A percentile compares a stretch with the other conserved stretches of the same genome.
These are phyloP conservation scores for Chloromyia formosa DNA, from an alignment of 2,888 invertebrate genomes.

Conservation along the genomic window DNA sequence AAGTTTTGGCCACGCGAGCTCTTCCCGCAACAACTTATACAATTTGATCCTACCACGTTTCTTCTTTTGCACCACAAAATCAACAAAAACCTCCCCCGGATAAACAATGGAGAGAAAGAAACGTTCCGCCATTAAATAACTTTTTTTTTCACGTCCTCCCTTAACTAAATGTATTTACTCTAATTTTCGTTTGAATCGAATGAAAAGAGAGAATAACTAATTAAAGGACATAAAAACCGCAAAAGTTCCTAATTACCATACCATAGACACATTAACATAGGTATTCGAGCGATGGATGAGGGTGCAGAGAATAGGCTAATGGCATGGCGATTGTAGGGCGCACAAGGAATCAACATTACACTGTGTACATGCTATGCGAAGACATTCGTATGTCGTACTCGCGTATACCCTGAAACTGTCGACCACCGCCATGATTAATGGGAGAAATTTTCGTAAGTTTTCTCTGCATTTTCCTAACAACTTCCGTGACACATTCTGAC, in stretches of 20 bases:
- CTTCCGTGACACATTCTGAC: constrained; percentile 48
- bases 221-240: constrained; percentile 49
- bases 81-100: background rate
- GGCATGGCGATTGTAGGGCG: background rate
- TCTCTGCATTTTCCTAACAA: constrained; percentile 42
- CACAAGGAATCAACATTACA: constrained; percentile 3
- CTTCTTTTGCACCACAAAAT: background rate
- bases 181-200: constrained; percentile 36
- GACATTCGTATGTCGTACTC: background rate
- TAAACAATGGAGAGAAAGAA: constrained; percentile 10
- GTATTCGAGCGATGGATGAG: constrained; percentile 1
- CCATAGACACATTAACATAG: constrained; percentile 38
- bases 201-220: constrained; percentile 44
- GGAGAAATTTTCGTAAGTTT: constrained; percentile 45
- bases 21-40: background rate
- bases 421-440: constrained; percentile 47
- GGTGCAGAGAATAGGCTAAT: constrained; percentile 17
- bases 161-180: constrained; percentile 9
- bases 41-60: background rate
- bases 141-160: constrained; percentile 1
- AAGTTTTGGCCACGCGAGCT: no score
- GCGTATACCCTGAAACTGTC: constrained; percentile 28
- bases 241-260: constrained; percentile 48
- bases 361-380: background rate
- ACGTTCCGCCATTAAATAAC: constrained; percentile 17